phyloP scores from a whole-genome alignment of 2,113 vertebrate genomes.

The Varanus komodoensis region DNA sequence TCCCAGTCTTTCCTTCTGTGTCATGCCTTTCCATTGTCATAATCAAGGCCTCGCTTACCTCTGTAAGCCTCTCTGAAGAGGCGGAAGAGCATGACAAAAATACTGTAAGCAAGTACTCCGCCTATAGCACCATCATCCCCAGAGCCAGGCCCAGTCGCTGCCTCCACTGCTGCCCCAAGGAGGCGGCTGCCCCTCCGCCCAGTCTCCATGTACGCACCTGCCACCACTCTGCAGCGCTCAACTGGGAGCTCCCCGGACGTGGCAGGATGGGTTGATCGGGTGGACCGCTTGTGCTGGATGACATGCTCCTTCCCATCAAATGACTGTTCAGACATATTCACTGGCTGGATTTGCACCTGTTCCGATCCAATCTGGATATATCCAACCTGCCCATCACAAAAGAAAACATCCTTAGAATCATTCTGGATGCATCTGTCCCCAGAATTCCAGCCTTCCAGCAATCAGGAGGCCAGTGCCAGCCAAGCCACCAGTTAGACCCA shows the following conservation, averaged over 20 bases:
- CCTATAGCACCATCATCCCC: not conserved
- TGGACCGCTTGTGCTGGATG: slow-evolving; percentile 76
- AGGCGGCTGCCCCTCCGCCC: not conserved
- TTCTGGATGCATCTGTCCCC: slow-evolving; percentile 11
- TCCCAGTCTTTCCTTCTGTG: too few relatives aligned
- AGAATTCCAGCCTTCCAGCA: not conserved
- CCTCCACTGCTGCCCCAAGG: too few relatives aligned
- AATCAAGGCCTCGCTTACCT: too few relatives aligned
- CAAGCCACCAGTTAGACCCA: not conserved
- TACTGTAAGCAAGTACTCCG: too few relatives aligned
- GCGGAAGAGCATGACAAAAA: not conserved
- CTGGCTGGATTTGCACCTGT: slow-evolving; percentile 87
- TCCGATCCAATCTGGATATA: slow-evolving; percentile 87
- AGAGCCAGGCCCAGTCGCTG: not conserved
- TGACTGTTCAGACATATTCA: slow-evolving; percentile 74
- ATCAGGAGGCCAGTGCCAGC: too few relatives aligned
- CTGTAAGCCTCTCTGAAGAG: too few relatives aligned
- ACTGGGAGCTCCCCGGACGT: not conserved
- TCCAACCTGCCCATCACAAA: slow-evolving; percentile 83
- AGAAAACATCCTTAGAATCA: slow-evolving; percentile 6
- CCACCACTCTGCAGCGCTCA: slow-evolving; percentile 79
- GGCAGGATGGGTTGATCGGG: not conserved
- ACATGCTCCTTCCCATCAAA: slow-evolving; percentile 87
- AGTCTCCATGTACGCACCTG: slow-evolving; percentile 81
- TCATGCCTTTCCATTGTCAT: too few relatives aligned